Percentiles rank a stretch among this genome's conserved stretches.
These are phyloP conservation scores for Bemisia tabaci DNA, from an alignment of 1,140 invertebrate species.

Conservation along the genomic window DNA sequence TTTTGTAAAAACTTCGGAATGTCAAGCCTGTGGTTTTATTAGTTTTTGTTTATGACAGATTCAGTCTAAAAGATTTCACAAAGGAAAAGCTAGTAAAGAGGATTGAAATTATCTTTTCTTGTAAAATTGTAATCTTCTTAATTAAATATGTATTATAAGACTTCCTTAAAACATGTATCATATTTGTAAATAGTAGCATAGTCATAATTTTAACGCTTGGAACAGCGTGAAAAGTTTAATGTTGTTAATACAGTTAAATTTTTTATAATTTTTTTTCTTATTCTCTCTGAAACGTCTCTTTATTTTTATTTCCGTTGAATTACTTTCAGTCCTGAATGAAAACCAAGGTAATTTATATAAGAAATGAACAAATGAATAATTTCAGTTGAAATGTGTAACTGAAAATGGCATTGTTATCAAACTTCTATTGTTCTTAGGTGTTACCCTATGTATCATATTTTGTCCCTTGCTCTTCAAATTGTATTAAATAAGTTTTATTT, in stretches of 20 bases:
- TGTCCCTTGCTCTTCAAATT: background rate
- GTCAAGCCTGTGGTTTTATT: too few species aligned
- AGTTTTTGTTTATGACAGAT: too few species aligned
- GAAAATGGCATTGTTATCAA: background rate
- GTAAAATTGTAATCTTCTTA: background rate
- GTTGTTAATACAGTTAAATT: background rate
- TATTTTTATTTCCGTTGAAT: background rate
- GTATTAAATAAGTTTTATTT: slow-evolving; percentile 1
- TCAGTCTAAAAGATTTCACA: too few species aligned
- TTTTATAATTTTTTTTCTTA: background rate
- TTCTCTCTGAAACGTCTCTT: background rate
- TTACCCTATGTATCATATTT: background rate
- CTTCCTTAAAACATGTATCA: background rate
- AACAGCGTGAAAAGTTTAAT: background rate
- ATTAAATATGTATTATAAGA: background rate
- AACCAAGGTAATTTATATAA: too few species aligned
- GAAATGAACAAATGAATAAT: background rate
- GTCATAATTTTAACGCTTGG: background rate
- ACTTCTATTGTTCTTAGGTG: background rate
- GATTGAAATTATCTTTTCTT: too few species aligned
- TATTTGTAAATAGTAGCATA: background rate
- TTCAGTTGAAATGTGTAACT: background rate
- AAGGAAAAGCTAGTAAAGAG: too few species aligned
- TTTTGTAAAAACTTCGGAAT: too few species aligned
- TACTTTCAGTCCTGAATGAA: too few species aligned